Percentiles rank a stretch among this genome's conserved stretches.
These are phyloP conservation scores for Clarias fuscus DNA, from an alignment of 2,797 vertebrate species.

Conservation along the genomic window DNA sequence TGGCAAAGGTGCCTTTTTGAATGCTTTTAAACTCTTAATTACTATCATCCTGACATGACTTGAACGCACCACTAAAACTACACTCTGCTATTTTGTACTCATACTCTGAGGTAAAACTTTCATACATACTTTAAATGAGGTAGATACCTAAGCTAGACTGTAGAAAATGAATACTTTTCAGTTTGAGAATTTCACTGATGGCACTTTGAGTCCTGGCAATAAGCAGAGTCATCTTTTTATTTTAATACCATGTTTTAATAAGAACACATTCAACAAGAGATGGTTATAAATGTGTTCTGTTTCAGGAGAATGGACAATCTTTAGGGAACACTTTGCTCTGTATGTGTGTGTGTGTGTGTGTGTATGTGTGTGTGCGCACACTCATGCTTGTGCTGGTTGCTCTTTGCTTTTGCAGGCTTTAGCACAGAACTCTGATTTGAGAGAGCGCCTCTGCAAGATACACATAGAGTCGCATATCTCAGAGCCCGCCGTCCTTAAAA, in stretches of 20 bases:
- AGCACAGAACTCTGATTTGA: constrained; percentile 94
- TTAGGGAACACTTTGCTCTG: not conserved
- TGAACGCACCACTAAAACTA: not conserved
- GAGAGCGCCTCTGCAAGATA: constrained; percentile 94
- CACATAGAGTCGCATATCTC: constrained; percentile 90
- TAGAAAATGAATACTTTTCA: not conserved
- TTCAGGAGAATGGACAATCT: not conserved
- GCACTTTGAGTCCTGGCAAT: not conserved
- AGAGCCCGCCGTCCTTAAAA: constrained; percentile 84
- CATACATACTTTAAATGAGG: not conserved
- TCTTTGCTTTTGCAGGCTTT: constrained; percentile 83
- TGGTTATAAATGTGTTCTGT: not conserved
- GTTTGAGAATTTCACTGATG: not conserved
- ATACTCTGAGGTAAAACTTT: not conserved
- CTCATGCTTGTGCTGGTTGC: constrained; percentile 53
- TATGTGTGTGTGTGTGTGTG: constrained; percentile 28
- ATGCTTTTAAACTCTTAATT: not conserved
- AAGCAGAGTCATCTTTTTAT: not conserved
- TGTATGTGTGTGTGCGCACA: not conserved
- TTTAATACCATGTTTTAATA: not conserved
- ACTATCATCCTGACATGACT: constrained; percentile 23
- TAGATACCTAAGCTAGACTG: not conserved
- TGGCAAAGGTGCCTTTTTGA: not conserved
- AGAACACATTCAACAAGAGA: not conserved
- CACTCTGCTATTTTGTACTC: constrained; percentile 7